Base-by-base conservation (phyloP, 2,113 vertebrate species). In the Lethenteron camtschaticum region DNA sequence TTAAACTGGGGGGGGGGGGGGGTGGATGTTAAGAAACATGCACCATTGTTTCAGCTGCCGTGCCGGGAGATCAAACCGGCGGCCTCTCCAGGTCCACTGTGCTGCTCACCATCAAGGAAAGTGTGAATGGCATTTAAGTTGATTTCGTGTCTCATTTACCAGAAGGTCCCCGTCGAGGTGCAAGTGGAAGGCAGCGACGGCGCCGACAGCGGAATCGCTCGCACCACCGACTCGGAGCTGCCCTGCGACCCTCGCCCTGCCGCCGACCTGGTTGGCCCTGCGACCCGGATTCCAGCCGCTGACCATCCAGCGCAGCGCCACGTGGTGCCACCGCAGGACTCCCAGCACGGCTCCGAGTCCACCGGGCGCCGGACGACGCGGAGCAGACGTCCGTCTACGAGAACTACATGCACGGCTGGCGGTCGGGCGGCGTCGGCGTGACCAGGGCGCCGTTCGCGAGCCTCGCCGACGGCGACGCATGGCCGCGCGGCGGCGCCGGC, bases 271-370 rank as follows among this genome's bases (percentile, higher is more conserved):
- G 63, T 24, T 66, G 63, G 63, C 63, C 24, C 24, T n/a, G 24
- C 24, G 63, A 66, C 24, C 41, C 41, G 41, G 41, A 6, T 41
- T 41, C 41, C 63, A 66, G n/a, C 24, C 63, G n/a, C 63, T 66
- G 9, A 11, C n/a, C 24, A 9, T 66, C n/a, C 24, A 66, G n/a
- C 63, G 63, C 63, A 66, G 63, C 24, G n/a, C 63, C n/a, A 66
- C 63, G n/a, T 66, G 63, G 63, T 41, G 41, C 41, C 41, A 41
- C 41, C 41, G 41, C 41, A 41, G 41, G 41, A 41, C 41, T 66
- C 63, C 63, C n/a, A 66, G 63, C n/a, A 24, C 9, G 63, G 63
- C n/a, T 66, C 63, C n/a, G 63, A 66, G n/a, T 66, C 63, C n/a
- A 24, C n/a, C 41, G 41, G 41, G 41, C 41, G 41, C 41, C 41